Evolutionary conservation across 2,888 invertebrate genomes (phyloP).

Genomic region (Synanthedon formicaeformis): DNA sequence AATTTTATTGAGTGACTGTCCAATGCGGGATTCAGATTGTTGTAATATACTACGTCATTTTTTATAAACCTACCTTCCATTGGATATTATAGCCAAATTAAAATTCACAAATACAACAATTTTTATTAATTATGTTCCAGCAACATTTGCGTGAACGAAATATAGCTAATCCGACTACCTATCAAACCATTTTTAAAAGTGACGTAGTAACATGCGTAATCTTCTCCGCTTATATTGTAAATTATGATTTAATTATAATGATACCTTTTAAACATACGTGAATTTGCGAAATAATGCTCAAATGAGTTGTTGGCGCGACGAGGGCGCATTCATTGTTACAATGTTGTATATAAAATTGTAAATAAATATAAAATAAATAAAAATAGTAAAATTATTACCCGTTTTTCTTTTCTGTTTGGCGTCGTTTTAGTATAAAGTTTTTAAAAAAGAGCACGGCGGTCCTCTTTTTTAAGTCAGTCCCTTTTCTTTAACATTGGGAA

Average conservation of each 20-base stretch:
- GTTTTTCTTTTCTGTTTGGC: background rate
- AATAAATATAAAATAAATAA: constrained; percentile 38
- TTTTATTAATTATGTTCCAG: background rate
- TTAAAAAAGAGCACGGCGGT: too few relatives aligned
- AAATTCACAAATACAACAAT: background rate
- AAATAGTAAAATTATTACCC: constrained; percentile 41
- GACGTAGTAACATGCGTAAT: constrained; percentile 41
- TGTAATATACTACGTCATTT: constrained; percentile 36
- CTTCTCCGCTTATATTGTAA: constrained; percentile 51
- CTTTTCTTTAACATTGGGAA: too few relatives aligned
- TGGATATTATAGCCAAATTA: background rate
- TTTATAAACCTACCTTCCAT: background rate
- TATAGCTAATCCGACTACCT: too few relatives aligned
- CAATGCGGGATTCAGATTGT: constrained; percentile 35
- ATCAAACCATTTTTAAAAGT: constrained; percentile 8
- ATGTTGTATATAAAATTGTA: constrained; percentile 66
- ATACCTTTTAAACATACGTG: constrained; percentile 29
- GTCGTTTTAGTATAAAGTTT: too few relatives aligned
- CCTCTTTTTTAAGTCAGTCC: too few relatives aligned
- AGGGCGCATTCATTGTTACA: constrained; percentile 39
- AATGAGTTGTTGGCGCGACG: constrained; percentile 35
- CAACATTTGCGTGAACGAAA: too few relatives aligned
- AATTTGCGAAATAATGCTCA: constrained; percentile 39
- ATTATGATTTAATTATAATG: constrained; percentile 45
- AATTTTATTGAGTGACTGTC: constrained; percentile 30